Conservation (phyloP, 2,797 vertebrate genomes). For the Psittacula derbiana region DNA sequence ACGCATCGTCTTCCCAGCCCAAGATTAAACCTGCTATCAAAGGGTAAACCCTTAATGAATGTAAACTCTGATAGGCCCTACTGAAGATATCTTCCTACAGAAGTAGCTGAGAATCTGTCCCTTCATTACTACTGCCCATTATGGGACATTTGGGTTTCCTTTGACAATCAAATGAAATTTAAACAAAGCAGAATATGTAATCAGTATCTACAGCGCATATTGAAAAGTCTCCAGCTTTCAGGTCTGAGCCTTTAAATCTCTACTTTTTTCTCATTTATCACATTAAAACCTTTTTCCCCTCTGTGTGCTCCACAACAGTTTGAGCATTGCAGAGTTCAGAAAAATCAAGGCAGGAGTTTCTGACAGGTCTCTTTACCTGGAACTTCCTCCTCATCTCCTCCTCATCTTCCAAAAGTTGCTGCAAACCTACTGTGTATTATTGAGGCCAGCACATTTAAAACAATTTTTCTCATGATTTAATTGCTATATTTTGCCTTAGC, state of each 20-base stretch:
- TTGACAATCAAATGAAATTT: not conserved
- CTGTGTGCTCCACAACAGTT: not conserved
- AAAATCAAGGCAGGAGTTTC: not conserved
- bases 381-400: not conserved
- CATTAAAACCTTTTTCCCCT: not conserved
- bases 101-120: not conserved
- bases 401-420: not conserved
- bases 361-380: not conserved
- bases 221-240: not conserved
- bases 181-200: not conserved
- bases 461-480: slow-evolving; percentile 46
- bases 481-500: slow-evolving; percentile 50
- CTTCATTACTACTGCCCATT: not conserved
- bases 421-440: not conserved
- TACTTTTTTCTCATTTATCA: not conserved
- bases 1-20: not conserved
- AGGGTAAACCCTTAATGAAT: not conserved
- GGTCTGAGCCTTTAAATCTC: not conserved
- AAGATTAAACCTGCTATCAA: not conserved
- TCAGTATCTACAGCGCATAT: not conserved
- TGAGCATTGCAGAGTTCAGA: not conserved
- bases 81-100: not conserved
- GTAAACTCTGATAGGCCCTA: not conserved
- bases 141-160: not conserved
- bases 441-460: not conserved